Evolutionary conservation across 2,888 invertebrate genomes (phyloP).

Genomic region (Limnephilus marmoratus): DNA sequence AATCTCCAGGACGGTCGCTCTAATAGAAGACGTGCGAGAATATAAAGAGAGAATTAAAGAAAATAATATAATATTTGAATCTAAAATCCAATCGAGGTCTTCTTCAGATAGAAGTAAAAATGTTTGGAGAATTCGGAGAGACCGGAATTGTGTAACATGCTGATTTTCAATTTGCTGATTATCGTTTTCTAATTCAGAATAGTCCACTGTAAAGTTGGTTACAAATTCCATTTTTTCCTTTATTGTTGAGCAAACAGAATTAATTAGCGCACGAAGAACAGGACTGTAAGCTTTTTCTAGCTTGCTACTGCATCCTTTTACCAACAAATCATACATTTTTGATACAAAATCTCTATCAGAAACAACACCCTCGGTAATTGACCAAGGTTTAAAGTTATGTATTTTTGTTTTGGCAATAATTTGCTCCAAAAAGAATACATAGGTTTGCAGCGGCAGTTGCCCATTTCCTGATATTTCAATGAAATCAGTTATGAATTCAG

Average conservation of each 20-base stretch:
- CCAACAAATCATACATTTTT: slow-evolving; percentile 74
- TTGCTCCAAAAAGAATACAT: slow-evolving; percentile 76
- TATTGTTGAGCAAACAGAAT: slow-evolving; percentile 72
- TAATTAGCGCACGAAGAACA: slow-evolving; percentile 74
- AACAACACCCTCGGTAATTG: slow-evolving; percentile 72
- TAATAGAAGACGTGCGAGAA: slow-evolving; percentile 76
- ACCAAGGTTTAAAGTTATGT: slow-evolving; percentile 72
- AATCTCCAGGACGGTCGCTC: slow-evolving; percentile 78
- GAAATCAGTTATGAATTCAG: slow-evolving; percentile 70
- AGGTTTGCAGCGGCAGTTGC: slow-evolving; percentile 77
- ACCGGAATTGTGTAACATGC: slow-evolving; percentile 72
- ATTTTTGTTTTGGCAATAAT: slow-evolving; percentile 72
- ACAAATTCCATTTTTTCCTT: slow-evolving; percentile 78
- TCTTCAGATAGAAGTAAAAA: slow-evolving; percentile 37
- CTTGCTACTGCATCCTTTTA: slow-evolving; percentile 74
- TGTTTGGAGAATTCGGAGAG: slow-evolving; percentile 68
- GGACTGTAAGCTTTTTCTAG: slow-evolving; percentile 72
- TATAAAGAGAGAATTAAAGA: slow-evolving; percentile 79
- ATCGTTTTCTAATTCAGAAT: slow-evolving; percentile 67
- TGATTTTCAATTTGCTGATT: slow-evolving; percentile 62
- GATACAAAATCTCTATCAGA: slow-evolving; percentile 72
- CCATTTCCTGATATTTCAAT: slow-evolving; percentile 72
- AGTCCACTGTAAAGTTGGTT: slow-evolving; percentile 77
- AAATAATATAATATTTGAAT: slow-evolving; percentile 74
- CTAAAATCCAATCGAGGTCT: slow-evolving; percentile 70